Evolutionary conservation across 2,113 vertebrate genomes (phyloP), one percentile per base, ranked within the genome.

Genomic region (Perca fluviatilis): DNA sequence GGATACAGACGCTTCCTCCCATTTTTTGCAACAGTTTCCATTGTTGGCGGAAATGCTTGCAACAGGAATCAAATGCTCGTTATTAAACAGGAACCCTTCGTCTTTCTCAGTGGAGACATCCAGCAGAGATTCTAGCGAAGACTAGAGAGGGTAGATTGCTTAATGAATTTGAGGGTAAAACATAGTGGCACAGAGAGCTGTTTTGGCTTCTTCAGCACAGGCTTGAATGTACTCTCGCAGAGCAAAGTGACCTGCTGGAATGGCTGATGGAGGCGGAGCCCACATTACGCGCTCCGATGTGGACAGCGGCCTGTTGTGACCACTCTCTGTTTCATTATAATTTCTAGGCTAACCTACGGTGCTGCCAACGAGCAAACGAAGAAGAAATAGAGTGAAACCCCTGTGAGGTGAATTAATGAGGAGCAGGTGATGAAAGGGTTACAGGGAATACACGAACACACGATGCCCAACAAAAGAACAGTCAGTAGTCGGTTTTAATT

Each of bases 401-500:
- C 36, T 76, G 57, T 47, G 78, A 88, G 84, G 60, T 84, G 66
- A 81, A 83, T 82, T 88, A 91, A 92, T 90, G 88, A 90, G 77
- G 70, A 65, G 43, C 47, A 63, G 74, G 74, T 78, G 84, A 93
- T 89, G 85, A 92, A 92, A 91, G 84, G 89, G 85, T 91, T 90
- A 77, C 40, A 23, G 61, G 51, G 62, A 74, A 77, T 73, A 36
- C 43, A 6, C 0, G 18, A 86, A 80, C 61, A 73, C 66, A 66
- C 63, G 77, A 84, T 25, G 63, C 25, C 76, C 51, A 25, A 30
- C 64, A 58, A 58, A 10, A 80, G 79, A 83, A 61, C 80, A 76
- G 90, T 72, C 79, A 89, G 89, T 83, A 77, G 83, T 85, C 86
- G 14, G 50, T 88, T 94, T 91, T 94, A 91, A 94, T 94, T 93